Evolutionary conservation across 2,888 invertebrate genomes (phyloP), one percentile per base, ranked within the genome.

Genomic region (Habroteleia sp.): DNA sequence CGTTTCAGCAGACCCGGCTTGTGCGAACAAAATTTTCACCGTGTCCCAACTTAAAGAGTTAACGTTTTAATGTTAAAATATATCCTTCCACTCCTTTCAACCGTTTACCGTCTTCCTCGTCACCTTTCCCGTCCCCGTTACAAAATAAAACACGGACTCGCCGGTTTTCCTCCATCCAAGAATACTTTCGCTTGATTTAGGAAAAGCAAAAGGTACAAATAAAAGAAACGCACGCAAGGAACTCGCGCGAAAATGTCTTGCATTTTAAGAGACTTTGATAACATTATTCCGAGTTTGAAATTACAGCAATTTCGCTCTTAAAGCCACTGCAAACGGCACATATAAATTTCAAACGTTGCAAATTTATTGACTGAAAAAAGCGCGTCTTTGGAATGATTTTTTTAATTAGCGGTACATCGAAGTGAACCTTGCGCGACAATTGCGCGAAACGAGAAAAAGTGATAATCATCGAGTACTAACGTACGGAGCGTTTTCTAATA

Each of bases 401-500:
- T 58, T 68, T 68, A 54, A 56, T 66, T 56, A 39, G 50, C 14
- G 27, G 6, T 1, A 14, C 20, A 29, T 23, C 33, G 31, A 31
- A 31, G 10, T 31, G 33, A 10, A 41, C 17, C 1, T 5, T 11
- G 25, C 10, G 31, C 23, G 50, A 60, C 37, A 52, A 60, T 58
- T 50, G 60, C 14, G 29, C 27, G 14, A 20, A 14, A 11, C 46
- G 8, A 42, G 42, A 52, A 35, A 31, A 50, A 56, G 54, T 54
- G 37, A 44, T 42, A 35, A 60, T 52, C 58, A 44, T 14, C 23
- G 35, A 13, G 25, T 58, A 37, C 33, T 33, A 62, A 52, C 60
- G 44, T 29, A 52, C 10, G 29, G 23, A 63, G 31, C 60, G 63
- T 42, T 76, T 76, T 76, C 68, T 76, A 72, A 76, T 63, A 63